Conservation (phyloP, 2,888 invertebrate species). For the Drosophila nigricruria region DNA sequence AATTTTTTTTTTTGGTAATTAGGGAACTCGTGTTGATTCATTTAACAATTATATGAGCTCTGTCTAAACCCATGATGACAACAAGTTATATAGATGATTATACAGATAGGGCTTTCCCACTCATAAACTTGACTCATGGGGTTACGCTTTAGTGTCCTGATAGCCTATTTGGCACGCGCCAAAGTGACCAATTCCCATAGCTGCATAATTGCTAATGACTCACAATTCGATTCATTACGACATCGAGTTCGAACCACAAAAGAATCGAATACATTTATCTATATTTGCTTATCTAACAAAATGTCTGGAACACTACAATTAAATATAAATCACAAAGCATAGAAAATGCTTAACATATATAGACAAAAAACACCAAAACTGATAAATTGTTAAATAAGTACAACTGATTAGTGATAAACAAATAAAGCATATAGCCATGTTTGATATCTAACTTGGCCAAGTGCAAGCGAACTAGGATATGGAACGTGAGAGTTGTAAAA, state of each 20-base stretch:
- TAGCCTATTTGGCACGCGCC: background rate
- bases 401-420: slow-evolving; percentile 4
- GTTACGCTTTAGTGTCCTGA: background rate
- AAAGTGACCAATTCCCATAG: background rate
- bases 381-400: slow-evolving; percentile 9
- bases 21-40: background rate
- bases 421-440: background rate
- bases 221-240: slow-evolving; percentile 5
- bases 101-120: background rate
- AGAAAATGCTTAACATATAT: background rate
- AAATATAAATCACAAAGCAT: slow-evolving; percentile 1
- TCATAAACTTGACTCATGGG: slow-evolving; percentile 7
- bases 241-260: background rate
- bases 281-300: slow-evolving; percentile 13
- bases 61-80: background rate
- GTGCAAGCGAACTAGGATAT: background rate
- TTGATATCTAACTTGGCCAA: background rate
- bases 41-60: background rate
- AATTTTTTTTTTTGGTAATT: background rate
- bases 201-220: slow-evolving; percentile 31
- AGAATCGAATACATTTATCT: slow-evolving; percentile 16
- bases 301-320: background rate
- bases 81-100: background rate
- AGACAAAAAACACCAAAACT: background rate
- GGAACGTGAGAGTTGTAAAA: background rate